Evolutionary conservation across 2,113 vertebrate species (phyloP).

Genomic region (Solea senegalensis): DNA sequence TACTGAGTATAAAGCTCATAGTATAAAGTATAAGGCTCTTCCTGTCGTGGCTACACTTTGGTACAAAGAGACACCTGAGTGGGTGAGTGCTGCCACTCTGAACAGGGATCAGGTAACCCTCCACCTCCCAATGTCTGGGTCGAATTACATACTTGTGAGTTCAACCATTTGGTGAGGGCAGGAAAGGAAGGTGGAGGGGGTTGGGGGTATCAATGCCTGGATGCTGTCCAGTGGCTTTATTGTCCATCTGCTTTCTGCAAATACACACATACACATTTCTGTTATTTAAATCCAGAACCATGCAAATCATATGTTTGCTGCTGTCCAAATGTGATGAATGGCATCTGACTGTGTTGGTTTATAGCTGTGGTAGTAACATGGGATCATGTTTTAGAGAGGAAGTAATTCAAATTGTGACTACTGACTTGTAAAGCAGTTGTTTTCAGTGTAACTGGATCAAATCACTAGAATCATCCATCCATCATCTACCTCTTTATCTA

Average conservation of each 20-base stretch:
- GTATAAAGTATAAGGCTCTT: slow-evolving; percentile 1
- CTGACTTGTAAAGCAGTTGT: no score
- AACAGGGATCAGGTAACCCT: slow-evolving; percentile 70
- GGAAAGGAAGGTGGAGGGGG: background rate
- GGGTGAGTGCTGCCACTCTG: slow-evolving; percentile 47
- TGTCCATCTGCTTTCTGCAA: slow-evolving; percentile 21
- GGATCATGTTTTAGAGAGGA: no score
- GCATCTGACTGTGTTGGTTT: no score
- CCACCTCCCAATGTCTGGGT: slow-evolving; percentile 54
- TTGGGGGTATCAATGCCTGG: background rate
- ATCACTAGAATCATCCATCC: no score
- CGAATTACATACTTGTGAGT: slow-evolving; percentile 59
- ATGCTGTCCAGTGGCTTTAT: background rate
- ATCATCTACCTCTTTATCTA: no score
- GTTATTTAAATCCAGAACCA: no score
- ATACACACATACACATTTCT: background rate
- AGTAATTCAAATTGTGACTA: no score
- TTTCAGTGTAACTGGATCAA: no score
- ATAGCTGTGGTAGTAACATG: no score
- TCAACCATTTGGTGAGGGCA: background rate
- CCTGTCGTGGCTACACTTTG: slow-evolving; percentile 15
- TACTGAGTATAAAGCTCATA: no score
- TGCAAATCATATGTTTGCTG: no score
- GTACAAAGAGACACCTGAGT: slow-evolving; percentile 75
- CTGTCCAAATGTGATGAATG: no score